These are phyloP conservation scores for Latheticus oryzae DNA, from an alignment of 2,888 invertebrate genomes.

Conservation along the genomic window DNA sequence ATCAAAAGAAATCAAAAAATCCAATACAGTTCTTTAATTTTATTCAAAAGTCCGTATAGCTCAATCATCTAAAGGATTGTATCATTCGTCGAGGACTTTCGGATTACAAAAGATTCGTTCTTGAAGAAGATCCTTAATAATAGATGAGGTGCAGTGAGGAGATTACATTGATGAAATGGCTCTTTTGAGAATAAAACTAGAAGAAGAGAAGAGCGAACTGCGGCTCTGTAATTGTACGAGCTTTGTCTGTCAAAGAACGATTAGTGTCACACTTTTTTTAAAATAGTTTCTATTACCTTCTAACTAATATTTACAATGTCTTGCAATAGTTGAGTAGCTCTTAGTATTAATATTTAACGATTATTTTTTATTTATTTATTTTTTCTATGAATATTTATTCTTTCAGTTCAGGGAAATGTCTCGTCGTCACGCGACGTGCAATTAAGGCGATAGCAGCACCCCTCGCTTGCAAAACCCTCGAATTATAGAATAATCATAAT, in stretches of 20 bases:
- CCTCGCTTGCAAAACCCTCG: conserved; percentile 3
- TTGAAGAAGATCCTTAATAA: conserved; percentile 39
- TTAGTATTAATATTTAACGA: conserved; percentile 3
- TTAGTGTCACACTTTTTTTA: conserved; percentile 39
- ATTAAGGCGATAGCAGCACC: conserved; percentile 18
- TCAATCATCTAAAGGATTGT: conserved; percentile 33
- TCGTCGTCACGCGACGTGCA: conserved; percentile 13
- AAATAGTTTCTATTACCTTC: conserved; percentile 10
- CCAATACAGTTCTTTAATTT: conserved; percentile 5
- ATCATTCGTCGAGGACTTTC: conserved; percentile 22
- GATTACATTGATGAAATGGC: conserved; percentile 48
- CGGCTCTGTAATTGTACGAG: conserved; percentile 42
- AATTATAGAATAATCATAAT: conserved; percentile 3
- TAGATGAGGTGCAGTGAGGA: conserved; percentile 47
- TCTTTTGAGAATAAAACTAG: conserved; percentile 48
- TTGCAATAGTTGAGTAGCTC: too few relatives aligned
- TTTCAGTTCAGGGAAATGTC: neutral
- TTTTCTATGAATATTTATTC: conserved; percentile 10
- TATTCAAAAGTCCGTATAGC: neutral
- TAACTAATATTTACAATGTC: conserved; percentile 9
- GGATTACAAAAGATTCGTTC: conserved; percentile 35
- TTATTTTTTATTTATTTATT: too few relatives aligned
- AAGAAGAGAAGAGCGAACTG: conserved; percentile 25
- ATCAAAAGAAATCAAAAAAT: neutral
- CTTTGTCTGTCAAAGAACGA: conserved; percentile 43